These are phyloP conservation scores for Tipula helvola DNA, from an alignment of 2,888 invertebrate species.

Conservation along the genomic window DNA sequence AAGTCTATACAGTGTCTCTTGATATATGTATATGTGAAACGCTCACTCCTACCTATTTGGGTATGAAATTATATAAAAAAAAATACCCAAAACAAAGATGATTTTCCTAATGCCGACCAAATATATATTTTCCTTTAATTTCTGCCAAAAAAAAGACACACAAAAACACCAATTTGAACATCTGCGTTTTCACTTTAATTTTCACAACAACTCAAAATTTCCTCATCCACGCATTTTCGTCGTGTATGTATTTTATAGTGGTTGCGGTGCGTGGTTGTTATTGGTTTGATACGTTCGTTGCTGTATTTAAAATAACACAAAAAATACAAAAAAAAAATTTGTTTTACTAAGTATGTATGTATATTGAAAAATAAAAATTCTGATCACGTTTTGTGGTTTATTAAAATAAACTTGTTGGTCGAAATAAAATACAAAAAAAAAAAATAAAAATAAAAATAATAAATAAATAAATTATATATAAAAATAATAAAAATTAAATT, in stretches of 20 bases:
- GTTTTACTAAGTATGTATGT: neutral
- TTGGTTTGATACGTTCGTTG: neutral
- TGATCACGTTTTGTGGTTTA: constrained; percentile 34
- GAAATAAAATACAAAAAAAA: neutral
- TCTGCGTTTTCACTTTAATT: neutral
- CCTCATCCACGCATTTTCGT: neutral
- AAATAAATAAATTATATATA: neutral
- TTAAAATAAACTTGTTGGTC: constrained; percentile 29
- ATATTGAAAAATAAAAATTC: constrained; percentile 23
- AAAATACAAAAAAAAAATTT: neutral
- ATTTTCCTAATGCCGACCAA: neutral
- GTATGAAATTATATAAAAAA: neutral
- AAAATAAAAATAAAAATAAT: neutral
- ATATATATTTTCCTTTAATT: neutral
- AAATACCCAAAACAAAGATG: neutral
- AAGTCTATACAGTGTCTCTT: no score
- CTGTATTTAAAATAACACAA: neutral
- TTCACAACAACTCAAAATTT: neutral
- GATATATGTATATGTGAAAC: no score
- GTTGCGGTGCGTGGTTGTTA: neutral
- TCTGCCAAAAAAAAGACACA: neutral
- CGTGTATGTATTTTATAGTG: neutral
- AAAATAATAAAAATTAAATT: constrained; percentile 4
- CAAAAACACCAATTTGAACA: neutral
- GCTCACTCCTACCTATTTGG: no score